Percentiles rank a stretch among this genome's conserved stretches.
Evolutionary conservation across 2,797 vertebrate species (phyloP).

Genomic region (Varecia variegata): DNA sequence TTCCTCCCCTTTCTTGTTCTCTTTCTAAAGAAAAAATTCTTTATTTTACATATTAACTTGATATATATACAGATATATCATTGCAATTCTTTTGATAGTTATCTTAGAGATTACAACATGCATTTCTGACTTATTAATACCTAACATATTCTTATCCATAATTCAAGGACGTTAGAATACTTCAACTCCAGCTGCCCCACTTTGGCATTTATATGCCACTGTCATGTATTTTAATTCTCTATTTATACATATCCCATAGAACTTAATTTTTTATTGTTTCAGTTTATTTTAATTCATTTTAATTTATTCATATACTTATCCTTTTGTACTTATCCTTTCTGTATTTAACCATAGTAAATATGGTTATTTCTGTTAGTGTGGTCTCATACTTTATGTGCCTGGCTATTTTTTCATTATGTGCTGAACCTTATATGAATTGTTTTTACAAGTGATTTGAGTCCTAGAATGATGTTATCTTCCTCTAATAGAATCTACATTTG

Average conservation of each 20-base stretch:
- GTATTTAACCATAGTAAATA: not conserved
- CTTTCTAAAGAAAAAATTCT: not conserved
- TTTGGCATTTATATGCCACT: not conserved
- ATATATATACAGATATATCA: not conserved
- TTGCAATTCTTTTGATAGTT: not conserved
- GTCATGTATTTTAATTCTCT: not conserved
- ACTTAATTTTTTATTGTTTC: not conserved
- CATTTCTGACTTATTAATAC: not conserved
- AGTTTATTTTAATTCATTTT: too few relatives aligned
- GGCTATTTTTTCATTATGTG: not conserved
- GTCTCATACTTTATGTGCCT: not conserved
- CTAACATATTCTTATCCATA: not conserved
- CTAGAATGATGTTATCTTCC: not conserved
- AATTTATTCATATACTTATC: not conserved
- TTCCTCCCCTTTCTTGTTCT: not conserved
- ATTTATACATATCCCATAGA: not conserved
- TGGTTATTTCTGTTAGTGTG: not conserved
- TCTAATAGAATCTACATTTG: not conserved
- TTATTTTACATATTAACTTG: not conserved
- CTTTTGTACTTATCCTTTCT: not conserved
- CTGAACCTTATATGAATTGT: not conserved
- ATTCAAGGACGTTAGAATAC: not conserved
- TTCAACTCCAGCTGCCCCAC: not conserved
- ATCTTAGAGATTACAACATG: not conserved
- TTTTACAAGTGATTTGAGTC: not conserved